Evolutionary conservation across 1,140 invertebrate genomes (phyloP).

Genomic region (Antheraea pernyi): DNA sequence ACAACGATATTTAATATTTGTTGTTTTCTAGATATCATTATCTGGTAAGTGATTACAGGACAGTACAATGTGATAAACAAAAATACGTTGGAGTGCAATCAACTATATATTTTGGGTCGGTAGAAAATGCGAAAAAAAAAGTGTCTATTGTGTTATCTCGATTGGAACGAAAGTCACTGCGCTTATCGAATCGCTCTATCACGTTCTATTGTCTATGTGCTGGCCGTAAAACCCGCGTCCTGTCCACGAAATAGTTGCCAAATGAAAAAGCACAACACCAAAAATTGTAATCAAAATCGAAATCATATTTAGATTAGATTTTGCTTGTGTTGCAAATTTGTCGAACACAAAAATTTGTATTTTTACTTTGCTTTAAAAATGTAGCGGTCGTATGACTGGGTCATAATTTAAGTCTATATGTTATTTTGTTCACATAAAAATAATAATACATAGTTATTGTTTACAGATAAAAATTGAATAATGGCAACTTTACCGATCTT

Average conservation of each 20-base stretch:
- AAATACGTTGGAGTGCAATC: too few relatives aligned
- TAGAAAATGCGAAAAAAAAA: slow-evolving; percentile 14
- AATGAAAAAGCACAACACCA: neutral
- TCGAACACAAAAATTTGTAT: too few relatives aligned
- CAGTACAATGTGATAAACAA: too few relatives aligned
- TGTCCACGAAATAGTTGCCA: slow-evolving; percentile 24
- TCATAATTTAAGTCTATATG: neutral
- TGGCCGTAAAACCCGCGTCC: slow-evolving; percentile 38
- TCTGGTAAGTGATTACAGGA: too few relatives aligned
- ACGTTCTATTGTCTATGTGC: slow-evolving; percentile 47
- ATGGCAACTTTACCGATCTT: slow-evolving; percentile 67
- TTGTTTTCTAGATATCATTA: too few relatives aligned
- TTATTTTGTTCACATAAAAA: neutral
- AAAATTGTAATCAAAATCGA: too few relatives aligned
- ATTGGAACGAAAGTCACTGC: slow-evolving; percentile 48
- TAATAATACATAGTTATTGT: neutral
- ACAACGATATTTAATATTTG: too few relatives aligned
- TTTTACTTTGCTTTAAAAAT: too few relatives aligned
- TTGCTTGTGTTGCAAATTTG: too few relatives aligned
- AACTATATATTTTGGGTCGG: too few relatives aligned
- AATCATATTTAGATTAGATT: too few relatives aligned
- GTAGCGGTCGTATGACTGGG: too few relatives aligned
- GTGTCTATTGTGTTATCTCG: slow-evolving; percentile 44
- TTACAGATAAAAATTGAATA: slow-evolving; percentile 36
- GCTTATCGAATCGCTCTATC: slow-evolving; percentile 55